Base-by-base conservation (phyloP, 2,113 vertebrate species). In the Cavia porcellus region DNA sequence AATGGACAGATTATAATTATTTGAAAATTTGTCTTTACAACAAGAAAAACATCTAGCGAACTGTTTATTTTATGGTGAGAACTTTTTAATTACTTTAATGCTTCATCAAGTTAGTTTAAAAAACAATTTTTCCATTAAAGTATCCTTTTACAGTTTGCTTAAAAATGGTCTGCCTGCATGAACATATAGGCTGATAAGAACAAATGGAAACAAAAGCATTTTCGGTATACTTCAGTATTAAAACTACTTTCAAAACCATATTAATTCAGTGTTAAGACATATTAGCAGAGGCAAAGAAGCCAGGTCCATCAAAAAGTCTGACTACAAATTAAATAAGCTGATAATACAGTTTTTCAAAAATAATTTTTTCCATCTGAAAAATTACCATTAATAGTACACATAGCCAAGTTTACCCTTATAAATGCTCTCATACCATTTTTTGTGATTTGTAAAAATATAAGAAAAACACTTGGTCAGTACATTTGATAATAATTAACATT, bases 251-350 rank as follows among this genome's bases (percentile, higher is more conserved):
- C 57, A 91, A 95, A 94, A 52, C 24, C 38, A 0, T 32, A 84
- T 72, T 47, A 30, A 83, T 66, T 74, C 90, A n/a, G 59, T 82
- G 38, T 77, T 90, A 84, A 93, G 89, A 94, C 24, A 92, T 81
- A 92, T 10, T 66, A 38, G 8, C 83, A 84, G 52, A 25, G 30
- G 59, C 75, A 83, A 74, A 45, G 19, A 86, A 45, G 20, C 85
- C 52, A 79, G 85, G 50, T 88, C 12, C 35, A 92, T 92, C 72
- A 94, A 89, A 88, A 95, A 92, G 22, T 88, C 19, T 92, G 25
- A 38, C 32, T 95, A 84, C 38, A 96, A 97, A 97, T 96, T 95
- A 90, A 94, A 72, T 80, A 75, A 94, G 45, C 19, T 92, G n/a
- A 22, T 62, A 96, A 83, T 93, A 64, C 35, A 86, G 66, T 84